Percentiles rank a stretch among this genome's conserved stretches.
Evolutionary conservation across 1,140 invertebrate genomes (phyloP).

Genomic region (Drosophila nasuta): DNA sequence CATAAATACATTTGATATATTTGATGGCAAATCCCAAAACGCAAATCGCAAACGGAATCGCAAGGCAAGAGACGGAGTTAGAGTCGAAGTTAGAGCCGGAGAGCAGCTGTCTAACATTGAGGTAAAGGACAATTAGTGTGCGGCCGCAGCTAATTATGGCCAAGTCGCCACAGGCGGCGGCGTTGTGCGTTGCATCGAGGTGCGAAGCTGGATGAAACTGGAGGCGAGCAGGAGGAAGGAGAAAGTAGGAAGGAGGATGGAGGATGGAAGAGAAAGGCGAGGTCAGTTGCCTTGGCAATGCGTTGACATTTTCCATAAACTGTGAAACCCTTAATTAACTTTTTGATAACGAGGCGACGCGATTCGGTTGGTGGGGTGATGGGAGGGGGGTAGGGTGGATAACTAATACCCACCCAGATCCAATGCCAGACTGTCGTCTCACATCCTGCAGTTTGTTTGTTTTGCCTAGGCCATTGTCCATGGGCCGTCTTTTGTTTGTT

Average conservation of each 20-base stretch:
- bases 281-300: slow-evolving; percentile 3
- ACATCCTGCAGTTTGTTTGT: slow-evolving; percentile 24
- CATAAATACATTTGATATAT: neutral
- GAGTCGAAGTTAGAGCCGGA: no score
- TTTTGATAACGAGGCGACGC: slow-evolving; percentile 30
- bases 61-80: neutral
- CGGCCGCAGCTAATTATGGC: slow-evolving; percentile 73
- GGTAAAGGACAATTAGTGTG: slow-evolving; percentile 62
- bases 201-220: neutral
- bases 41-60: slow-evolving; percentile 2
- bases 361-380: neutral
- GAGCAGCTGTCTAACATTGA: slow-evolving; percentile 21
- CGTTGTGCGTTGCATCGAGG: slow-evolving; percentile 4
- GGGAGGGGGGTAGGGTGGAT: neutral
- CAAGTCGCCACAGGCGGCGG: slow-evolving; percentile 58
- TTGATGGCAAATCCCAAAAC: neutral
- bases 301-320: slow-evolving; percentile 66
- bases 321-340: slow-evolving; percentile 82
- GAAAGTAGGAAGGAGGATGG: neutral
- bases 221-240: neutral
- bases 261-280: no score
- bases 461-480: slow-evolving; percentile 18
- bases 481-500: slow-evolving; percentile 21
- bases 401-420: slow-evolving; percentile 34
- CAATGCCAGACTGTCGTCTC: neutral